Base-by-base conservation (phyloP, 2,888 invertebrate genomes). In the Lasioglossum calceatum region DNA sequence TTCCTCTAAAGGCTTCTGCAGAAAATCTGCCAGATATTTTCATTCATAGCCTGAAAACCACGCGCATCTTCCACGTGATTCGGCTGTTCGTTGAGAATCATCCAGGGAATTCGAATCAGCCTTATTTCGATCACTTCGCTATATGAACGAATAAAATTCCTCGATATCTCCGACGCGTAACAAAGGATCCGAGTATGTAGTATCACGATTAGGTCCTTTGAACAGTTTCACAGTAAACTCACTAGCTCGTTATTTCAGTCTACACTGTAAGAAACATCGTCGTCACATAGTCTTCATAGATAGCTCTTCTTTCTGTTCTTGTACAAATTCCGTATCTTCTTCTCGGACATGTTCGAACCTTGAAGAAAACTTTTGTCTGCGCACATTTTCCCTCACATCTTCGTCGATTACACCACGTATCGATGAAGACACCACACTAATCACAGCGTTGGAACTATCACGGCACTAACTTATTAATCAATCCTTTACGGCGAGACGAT, bases 1-100 rank as follows among this genome's bases (percentile, higher is more conserved):
- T 88, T 88, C 89, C 89, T 90, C 86, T 93, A 92, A 93, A 94
- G 94, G 94, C 93, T 94, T 94, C 94, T 91, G 92, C 89, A 91
- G 92, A 93, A 94, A 94, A 94, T 93, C 93, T 92, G 91, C 92
- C 92, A 92, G 92, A 93, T 94, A 94, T 94, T 94, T 94, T 91
- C 94, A 94, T 94, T 94, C 94, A 94, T 93, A 92, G 93, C 92
- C 92, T 91, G 89, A 91, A 91, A 92, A 93, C 92, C 94, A 92
- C 93, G 93, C 92, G 91, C 92, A 91, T 90, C 91, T 91, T 92
- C 88, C 93, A 93, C 93, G 92, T 93, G 93, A 91, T 90, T 75
- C 77, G 75, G 27, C 19, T 74, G 78, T 71, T 58, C 81, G 58
- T 82, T 2, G 64, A 64, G 27, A 32, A 32, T 32, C 16, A 10